These are phyloP conservation scores for Alosa alosa DNA, from an alignment of 2,113 vertebrate genomes.

Conservation along the genomic window DNA sequence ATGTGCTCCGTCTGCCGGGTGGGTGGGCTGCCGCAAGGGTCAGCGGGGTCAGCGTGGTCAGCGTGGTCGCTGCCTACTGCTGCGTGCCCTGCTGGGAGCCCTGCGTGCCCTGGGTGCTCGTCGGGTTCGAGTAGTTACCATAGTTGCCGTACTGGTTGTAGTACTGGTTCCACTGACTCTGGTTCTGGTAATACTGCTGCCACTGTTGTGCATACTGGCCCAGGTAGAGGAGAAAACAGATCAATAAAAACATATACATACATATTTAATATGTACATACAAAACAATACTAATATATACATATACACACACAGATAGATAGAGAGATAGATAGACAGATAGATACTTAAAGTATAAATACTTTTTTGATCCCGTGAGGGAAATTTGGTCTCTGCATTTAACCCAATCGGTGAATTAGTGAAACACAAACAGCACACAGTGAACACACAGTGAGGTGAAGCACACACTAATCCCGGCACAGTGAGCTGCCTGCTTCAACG, in stretches of 20 bases:
- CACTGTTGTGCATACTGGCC: constrained; percentile 87
- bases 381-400: too few relatives aligned
- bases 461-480: too few relatives aligned
- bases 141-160: constrained; percentile 86
- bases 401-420: too few relatives aligned
- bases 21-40: background rate
- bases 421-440: too few relatives aligned
- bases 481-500: too few relatives aligned
- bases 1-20: constrained; percentile 20
- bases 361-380: too few relatives aligned
- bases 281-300: background rate
- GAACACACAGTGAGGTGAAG: too few relatives aligned
- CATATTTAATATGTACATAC: background rate
- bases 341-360: too few relatives aligned
- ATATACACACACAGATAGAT: too few relatives aligned
- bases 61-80: background rate
- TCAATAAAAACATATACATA: background rate
- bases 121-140: constrained; percentile 66
- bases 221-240: constrained; percentile 17
- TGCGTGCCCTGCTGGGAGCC: constrained; percentile 74
- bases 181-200: constrained; percentile 94
- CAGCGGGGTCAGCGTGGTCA: background rate
- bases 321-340: too few relatives aligned
- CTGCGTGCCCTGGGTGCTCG: constrained; percentile 74
- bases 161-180: constrained; percentile 91